Percentiles rank a stretch among this genome's conserved stretches.
phyloP scores from a whole-genome alignment of 2,113 vertebrate genomes.

The Xiphophorus maculatus region DNA sequence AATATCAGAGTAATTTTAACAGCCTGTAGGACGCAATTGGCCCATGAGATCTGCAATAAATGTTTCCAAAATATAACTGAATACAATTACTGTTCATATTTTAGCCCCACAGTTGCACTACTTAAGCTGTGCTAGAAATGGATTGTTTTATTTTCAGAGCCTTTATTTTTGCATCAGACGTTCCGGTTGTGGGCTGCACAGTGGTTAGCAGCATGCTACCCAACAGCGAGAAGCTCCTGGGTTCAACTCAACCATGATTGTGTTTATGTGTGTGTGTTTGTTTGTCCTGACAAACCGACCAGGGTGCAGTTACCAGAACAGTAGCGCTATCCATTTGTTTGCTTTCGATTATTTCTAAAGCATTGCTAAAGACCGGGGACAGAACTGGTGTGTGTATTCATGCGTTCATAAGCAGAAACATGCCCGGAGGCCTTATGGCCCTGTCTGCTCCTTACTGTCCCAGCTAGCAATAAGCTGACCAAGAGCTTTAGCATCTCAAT shows the following conservation, averaged over 20 bases:
- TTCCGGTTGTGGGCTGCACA: neutral
- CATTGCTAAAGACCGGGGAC: neutral
- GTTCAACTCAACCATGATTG: too few species aligned
- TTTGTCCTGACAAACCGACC: too few species aligned
- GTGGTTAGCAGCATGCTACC: neutral
- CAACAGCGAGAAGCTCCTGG: too few species aligned
- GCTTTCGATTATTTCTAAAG: slow-evolving; percentile 6
- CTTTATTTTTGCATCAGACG: neutral
- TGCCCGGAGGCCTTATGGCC: slow-evolving; percentile 13
- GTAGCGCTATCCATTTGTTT: neutral
- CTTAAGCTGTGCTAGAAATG: too few species aligned
- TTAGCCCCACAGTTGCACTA: too few species aligned
- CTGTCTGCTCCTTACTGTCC: slow-evolving; percentile 12
- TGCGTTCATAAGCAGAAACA: slow-evolving; percentile 35
- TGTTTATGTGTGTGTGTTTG: too few species aligned
- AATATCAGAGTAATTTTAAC: too few species aligned
- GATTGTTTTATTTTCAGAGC: neutral
- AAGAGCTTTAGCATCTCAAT: neutral
- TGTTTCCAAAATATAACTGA: too few species aligned
- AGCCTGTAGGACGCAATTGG: too few species aligned
- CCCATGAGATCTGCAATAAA: neutral
- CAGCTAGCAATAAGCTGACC: slow-evolving; percentile 21
- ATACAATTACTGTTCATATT: neutral
- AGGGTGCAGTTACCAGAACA: neutral
- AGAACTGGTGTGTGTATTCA: slow-evolving; percentile 20